Evolutionary conservation across 1,140 invertebrate species (phyloP), one percentile per base, ranked within the genome.

Genomic region (Sminthurinus signatus): DNA sequence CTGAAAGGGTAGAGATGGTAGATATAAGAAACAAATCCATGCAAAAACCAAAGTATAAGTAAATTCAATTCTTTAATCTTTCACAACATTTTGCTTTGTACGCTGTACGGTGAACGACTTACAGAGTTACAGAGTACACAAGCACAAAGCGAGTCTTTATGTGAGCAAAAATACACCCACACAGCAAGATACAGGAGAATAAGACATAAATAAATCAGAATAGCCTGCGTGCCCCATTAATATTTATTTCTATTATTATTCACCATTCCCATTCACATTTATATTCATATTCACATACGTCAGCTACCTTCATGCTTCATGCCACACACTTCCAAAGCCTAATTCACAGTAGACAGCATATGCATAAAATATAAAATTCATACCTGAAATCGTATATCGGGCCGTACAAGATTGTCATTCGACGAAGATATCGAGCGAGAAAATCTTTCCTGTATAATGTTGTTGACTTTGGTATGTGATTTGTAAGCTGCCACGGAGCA

Each of bases 311-410:
- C 32, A 8, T 15, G 25, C 4, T 42, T 36, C 19, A 5, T 21
- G 12, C 8, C 8, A 15, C 19, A n/a, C 12, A n/a, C 4, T 8
- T 48, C 5, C 8, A n/a, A n/a, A 15, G 48, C 17, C 62, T 4
- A 21, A 31, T 31, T 3, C 25, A 27, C n/a, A 23, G 27, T 28
- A 19, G 5, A 19, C 12, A 56, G 56, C 4, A 55, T 56, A 51
- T 44, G 39, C 5, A 42, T 21, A 21, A n/a, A 55, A 29, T 39
- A 64, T 27, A 21, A 51, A 64, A 29, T n/a, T 54, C 60, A 76
- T 79, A 88, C 86, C 86, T 88, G 75, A 91, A 91, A 74, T 91
- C 87, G 72, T 88, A 92, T 64, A 89, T 84, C 10, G 82, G 80
- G 28, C 89, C 89, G 72, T 90, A 87, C 25, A 89, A 82, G 71